Conservation (phyloP, 2,888 invertebrate genomes). For the Chouioia cunea region DNA sequence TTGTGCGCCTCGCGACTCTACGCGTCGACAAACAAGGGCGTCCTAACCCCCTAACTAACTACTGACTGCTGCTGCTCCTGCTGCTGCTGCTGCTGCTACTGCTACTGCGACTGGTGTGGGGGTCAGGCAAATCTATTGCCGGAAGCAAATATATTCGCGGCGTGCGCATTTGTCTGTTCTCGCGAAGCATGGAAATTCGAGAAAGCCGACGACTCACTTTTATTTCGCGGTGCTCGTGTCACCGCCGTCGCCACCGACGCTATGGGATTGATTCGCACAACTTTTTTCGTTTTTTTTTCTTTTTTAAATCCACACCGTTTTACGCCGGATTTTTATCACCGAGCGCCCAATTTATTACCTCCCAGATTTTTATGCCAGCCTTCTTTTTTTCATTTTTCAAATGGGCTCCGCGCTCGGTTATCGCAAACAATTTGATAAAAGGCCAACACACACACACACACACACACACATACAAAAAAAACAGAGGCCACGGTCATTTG, state of each 20-base stretch:
- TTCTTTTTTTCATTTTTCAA: constrained; percentile 35
- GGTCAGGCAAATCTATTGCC: constrained; percentile 66
- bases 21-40: constrained; percentile 53
- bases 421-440: constrained; percentile 45
- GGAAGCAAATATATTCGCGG: constrained; percentile 66
- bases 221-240: too few species aligned
- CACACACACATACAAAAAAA: constrained; percentile 16
- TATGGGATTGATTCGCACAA: too few species aligned
- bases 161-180: constrained; percentile 50
- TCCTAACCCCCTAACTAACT: constrained; percentile 60
- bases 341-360: constrained; percentile 40
- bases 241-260: too few species aligned
- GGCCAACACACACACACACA: neutral
- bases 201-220: constrained; percentile 43
- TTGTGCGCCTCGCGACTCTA: constrained; percentile 58
- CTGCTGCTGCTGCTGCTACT: too few species aligned
- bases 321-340: constrained; percentile 41
- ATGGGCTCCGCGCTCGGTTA: constrained; percentile 20
- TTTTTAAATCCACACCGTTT: constrained; percentile 33
- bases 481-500: constrained; percentile 32
- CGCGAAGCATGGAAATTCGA: constrained; percentile 64
- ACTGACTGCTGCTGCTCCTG: constrained; percentile 38
- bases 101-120: neutral
- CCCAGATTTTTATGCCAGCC: constrained; percentile 21
- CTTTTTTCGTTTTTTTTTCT: constrained; percentile 29